phyloP scores from a whole-genome alignment of 2,113 vertebrate species.

The Coturnix japonica region DNA sequence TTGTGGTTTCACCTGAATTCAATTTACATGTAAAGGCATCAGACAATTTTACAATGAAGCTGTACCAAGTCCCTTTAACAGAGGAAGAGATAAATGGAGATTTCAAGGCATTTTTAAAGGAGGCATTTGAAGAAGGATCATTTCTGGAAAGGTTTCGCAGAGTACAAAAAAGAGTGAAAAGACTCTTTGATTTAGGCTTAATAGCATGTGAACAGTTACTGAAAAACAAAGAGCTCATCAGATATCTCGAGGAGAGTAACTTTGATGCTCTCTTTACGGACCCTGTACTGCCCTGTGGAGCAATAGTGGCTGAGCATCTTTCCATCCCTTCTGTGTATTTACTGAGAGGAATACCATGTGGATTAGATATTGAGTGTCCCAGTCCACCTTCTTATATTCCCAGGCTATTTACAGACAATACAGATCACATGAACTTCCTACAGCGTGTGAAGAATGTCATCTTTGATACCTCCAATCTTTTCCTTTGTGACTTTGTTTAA shows the following conservation, averaged over 20 bases:
- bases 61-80: constrained; percentile 71
- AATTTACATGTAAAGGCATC: constrained; percentile 70
- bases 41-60: constrained; percentile 70
- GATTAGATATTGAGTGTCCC: constrained; percentile 78
- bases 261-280: constrained; percentile 84
- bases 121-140: constrained; percentile 3
- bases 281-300: constrained; percentile 84
- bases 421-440: constrained; percentile 80
- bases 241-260: constrained; percentile 35
- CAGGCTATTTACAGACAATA: neutral
- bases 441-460: constrained; percentile 80
- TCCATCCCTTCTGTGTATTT: constrained; percentile 80
- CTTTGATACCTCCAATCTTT: constrained; percentile 18
- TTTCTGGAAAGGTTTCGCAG: constrained; percentile 68
- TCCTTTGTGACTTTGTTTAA: constrained; percentile 71
- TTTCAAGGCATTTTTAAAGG: neutral
- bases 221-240: constrained; percentile 75
- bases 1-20: constrained; percentile 77
- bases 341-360: constrained; percentile 76
- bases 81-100: neutral
- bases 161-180: neutral
- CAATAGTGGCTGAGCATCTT: constrained; percentile 81
- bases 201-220: constrained; percentile 64
- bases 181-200: neutral
- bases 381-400: constrained; percentile 81